Conservation (phyloP, 2,797 vertebrate species). For the Prunella strophiata region DNA sequence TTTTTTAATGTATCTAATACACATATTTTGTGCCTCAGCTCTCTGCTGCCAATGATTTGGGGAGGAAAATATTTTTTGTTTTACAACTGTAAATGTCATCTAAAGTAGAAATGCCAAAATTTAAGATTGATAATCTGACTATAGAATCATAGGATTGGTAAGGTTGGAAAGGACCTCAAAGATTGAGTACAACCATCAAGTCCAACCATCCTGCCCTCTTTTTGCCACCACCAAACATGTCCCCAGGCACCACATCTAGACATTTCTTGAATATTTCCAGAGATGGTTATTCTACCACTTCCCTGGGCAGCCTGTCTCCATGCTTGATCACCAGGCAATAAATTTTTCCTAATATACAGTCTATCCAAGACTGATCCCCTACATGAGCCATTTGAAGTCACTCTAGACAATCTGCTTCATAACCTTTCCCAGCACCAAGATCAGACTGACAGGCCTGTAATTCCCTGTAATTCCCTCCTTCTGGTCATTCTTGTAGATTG, state of each 20-base stretch:
- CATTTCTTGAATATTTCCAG: not conserved
- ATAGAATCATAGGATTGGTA: not conserved
- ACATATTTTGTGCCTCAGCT: not conserved
- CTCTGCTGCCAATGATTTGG: not conserved
- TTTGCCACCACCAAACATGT: not conserved
- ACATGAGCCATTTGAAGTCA: not conserved
- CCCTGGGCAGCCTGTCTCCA: not conserved
- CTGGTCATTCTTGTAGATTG: not conserved
- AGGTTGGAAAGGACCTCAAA: not conserved
- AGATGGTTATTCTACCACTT: not conserved
- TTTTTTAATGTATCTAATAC: not conserved
- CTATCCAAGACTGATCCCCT: not conserved
- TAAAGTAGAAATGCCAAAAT: not conserved
- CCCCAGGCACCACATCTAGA: not conserved
- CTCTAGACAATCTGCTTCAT: not conserved
- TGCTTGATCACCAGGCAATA: not conserved
- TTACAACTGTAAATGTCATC: not conserved
- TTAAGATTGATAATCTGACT: not conserved
- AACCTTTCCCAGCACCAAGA: too few relatives aligned
- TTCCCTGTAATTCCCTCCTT: not conserved
- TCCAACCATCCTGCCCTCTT: not conserved
- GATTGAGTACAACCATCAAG: fast-evolving
- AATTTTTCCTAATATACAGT: not conserved
- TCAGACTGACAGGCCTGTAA: not conserved
- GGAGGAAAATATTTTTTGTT: not conserved